Percentiles rank a stretch among this genome's conserved stretches.
phyloP scores from a whole-genome alignment of 1,140 invertebrate genomes.

The Drosophila carrolli region DNA sequence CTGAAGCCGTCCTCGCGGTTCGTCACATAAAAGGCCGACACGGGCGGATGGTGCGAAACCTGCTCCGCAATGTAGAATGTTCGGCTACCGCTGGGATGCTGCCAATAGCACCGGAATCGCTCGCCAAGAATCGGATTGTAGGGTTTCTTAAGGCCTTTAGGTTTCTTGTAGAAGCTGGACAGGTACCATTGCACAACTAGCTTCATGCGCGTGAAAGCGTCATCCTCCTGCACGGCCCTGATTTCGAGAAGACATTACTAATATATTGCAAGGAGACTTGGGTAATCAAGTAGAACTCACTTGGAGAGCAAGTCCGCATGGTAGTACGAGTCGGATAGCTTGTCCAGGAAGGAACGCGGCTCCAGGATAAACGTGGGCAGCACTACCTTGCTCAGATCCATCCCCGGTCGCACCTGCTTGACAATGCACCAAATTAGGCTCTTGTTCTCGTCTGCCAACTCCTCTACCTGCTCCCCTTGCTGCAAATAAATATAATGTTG shows the following conservation, averaged over 20 bases:
- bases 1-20: constrained; percentile 97
- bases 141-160: constrained; percentile 97
- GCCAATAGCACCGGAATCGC: constrained; percentile 96
- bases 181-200: constrained; percentile 95
- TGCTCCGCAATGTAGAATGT: constrained; percentile 98
- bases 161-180: constrained; percentile 94
- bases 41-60: constrained; percentile 97
- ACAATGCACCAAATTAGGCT: constrained; percentile 96
- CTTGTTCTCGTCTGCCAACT: constrained; percentile 97
- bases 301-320: constrained; percentile 95
- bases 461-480: constrained; percentile 95
- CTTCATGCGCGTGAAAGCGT: constrained; percentile 96
- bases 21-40: constrained; percentile 97
- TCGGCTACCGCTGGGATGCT: constrained; percentile 92
- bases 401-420: constrained; percentile 97
- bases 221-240: constrained; percentile 94
- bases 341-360: constrained; percentile 96
- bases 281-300: constrained; percentile 86
- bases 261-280: neutral
- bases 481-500: constrained; percentile 70
- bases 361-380: constrained; percentile 96
- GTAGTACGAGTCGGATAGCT: constrained; percentile 96
- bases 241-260: constrained; percentile 18
- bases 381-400: constrained; percentile 98
- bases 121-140: constrained; percentile 98